Base-by-base conservation (phyloP, 2,113 vertebrate species). In the Anseranas semipalmata region DNA sequence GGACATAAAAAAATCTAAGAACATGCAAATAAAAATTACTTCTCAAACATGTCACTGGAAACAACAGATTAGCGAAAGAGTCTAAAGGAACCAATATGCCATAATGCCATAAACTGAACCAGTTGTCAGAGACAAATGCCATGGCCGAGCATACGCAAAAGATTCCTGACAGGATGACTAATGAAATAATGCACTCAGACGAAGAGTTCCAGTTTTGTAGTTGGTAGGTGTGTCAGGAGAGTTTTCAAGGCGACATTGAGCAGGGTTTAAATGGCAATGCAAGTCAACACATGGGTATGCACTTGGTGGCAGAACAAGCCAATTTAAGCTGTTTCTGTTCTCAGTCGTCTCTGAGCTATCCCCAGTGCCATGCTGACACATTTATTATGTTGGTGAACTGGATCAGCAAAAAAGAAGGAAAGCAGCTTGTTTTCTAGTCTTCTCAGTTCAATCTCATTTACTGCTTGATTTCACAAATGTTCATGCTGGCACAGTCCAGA, bases 401-500 rank as follows among this genome's bases (percentile, higher is more conserved):
- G 80, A 78, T 82, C 95, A 91, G 93, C 80, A 81, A 72, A 78
- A 86, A 5, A 10, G 87, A 92, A 95, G 91, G 74, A 67, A 88
- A 90, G 37, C 41, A 71, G 52, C 41, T 52, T 96, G 46, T 59
- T 89, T 81, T 59, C 76, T 46, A 37, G 17, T 46, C 60, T 70
- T 84, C 52, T 74, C 89, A 55, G 83, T 46, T 81, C 86, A 73
- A 55, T 63, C 83, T 89, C 83, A 89, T 92, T 93, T 92, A 71
- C 32, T 10, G 76, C 91, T 77, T 62, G 19, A 90, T 84, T 90
- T 92, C 83, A 90, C 83, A 86, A 84, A 86, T 24, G 79, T 14
- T 80, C 45, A 9, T 0, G 10, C 80, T 89, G 90, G 76, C 93
- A 90, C 37, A 46, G 59, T 21, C 55, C 59, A 91, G 72, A 27